Evolutionary conservation across 2,888 invertebrate genomes (phyloP).

Genomic region (Acanthacorydalis orientalis): DNA sequence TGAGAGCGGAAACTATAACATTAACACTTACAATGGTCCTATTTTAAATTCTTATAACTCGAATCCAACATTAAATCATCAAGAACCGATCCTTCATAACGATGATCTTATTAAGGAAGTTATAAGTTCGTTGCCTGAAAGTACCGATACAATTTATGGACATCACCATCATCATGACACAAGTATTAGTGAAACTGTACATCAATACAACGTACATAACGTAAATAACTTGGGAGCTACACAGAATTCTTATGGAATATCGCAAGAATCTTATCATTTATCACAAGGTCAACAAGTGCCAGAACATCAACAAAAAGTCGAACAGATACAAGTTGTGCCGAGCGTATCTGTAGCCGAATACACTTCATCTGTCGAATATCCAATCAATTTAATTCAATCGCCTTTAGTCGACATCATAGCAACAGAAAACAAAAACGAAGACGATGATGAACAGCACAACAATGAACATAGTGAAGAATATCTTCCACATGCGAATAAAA

Average conservation of each 20-base stretch:
- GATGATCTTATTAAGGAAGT: background rate
- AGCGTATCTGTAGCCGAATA: constrained; percentile 52
- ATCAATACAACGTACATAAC: constrained; percentile 8
- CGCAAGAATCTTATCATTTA: too few relatives aligned
- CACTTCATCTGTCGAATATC: constrained; percentile 53
- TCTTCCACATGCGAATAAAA: constrained; percentile 7
- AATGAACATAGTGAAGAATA: constrained; percentile 11
- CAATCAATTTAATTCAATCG: constrained; percentile 51
- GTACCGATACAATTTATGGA: constrained; percentile 5
- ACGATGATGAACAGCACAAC: constrained; percentile 6
- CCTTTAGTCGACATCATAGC: constrained; percentile 44
- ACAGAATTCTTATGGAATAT: background rate
- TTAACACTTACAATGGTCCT: background rate
- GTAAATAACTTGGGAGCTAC: background rate
- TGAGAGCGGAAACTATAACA: constrained; percentile 1
- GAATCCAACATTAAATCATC: constrained; percentile 18
- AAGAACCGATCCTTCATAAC: background rate
- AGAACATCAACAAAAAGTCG: background rate
- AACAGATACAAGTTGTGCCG: constrained; percentile 36
- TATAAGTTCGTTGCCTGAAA: background rate
- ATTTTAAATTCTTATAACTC: constrained; percentile 5
- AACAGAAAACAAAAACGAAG: constrained; percentile 11
- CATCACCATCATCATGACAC: constrained; percentile 3
- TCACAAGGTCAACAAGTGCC: background rate
- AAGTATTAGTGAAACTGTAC: constrained; percentile 1